Evolutionary conservation across 2,888 invertebrate species (phyloP).

Genomic region (Acanthoscelides obtectus): DNA sequence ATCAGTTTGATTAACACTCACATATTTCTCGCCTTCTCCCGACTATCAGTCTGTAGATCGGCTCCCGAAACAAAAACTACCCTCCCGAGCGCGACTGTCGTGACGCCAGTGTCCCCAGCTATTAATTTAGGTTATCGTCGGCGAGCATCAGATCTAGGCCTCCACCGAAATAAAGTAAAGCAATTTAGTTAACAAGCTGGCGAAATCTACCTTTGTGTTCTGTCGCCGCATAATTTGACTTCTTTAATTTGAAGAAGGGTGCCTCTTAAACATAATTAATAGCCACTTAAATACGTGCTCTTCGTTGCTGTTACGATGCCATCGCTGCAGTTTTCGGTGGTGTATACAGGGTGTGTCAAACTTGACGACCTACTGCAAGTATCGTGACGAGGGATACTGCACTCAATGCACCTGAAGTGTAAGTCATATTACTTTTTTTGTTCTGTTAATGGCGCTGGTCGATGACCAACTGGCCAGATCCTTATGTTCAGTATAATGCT

Average conservation of each 20-base stretch:
- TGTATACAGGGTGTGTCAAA: neutral
- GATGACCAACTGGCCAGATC: too few relatives aligned
- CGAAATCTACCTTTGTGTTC: slow-evolving; percentile 23
- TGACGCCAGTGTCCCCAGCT: slow-evolving; percentile 6
- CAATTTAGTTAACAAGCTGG: slow-evolving; percentile 25
- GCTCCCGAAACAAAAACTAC: neutral
- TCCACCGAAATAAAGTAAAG: slow-evolving; percentile 20
- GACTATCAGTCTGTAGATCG: neutral
- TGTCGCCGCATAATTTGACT: slow-evolving; percentile 22
- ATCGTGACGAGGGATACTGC: too few relatives aligned
- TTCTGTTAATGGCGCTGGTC: too few relatives aligned
- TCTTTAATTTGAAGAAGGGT: slow-evolving; percentile 17
- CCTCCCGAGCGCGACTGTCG: neutral
- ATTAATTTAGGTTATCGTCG: slow-evolving; percentile 22
- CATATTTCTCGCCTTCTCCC: neutral
- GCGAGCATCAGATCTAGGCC: slow-evolving; percentile 17
- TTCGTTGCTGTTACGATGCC: slow-evolving; percentile 20
- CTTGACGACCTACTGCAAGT: too few relatives aligned
- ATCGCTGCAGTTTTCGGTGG: neutral
- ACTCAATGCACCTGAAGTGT: too few relatives aligned
- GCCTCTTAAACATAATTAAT: slow-evolving; percentile 21
- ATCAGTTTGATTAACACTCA: neutral
- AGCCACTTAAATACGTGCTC: slow-evolving; percentile 17
- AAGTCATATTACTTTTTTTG: too few relatives aligned
- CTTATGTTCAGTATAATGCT: too few relatives aligned